Evolutionary conservation across 2,888 invertebrate species (phyloP), one percentile per base, ranked within the genome.

Genomic region (Cheilosia scutellata): DNA sequence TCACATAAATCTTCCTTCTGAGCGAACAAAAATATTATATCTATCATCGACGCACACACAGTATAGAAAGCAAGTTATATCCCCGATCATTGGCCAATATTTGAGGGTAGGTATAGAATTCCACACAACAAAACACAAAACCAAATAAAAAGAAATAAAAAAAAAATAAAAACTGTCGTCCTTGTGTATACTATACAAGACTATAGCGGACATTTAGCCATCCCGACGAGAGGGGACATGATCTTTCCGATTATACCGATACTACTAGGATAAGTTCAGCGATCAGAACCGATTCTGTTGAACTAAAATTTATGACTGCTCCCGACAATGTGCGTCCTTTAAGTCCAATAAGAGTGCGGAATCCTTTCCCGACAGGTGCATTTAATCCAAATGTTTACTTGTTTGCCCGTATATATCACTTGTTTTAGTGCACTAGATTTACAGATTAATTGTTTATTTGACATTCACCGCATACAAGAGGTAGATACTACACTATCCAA

Each of bases 381-480:
- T 66, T 13, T 75, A 80, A 33, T 60, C 72, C 78, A 66, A 55
- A 47, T 33, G 13, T 42, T 13, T 9, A 37, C 2, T 31, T 13
- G 0, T 31, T 5, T 27, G 4, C 11, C 9, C 20, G 29, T 33
- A 33, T n/a, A 6, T 68, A 9, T 51, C 44, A 51, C 51, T 31
- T 51, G 13, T 29, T 25, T 51, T 60, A 20, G 25, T 42, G 27
- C 47, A 37, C 51, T 71, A 60, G 51, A 37, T 74, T 37, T 40
- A 51, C 31, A 66, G 62, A 80, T 75, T 65, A 79, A 84, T 84
- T 80, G 80, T 84, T 84, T 76, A 71, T 84, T 79, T 84, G 80
- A 84, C 75, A 84, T 75, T 80, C 80, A 80, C 60, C 71, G 60
- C 51, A 71, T 63, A 51, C 20, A 60, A 47, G 13, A 7, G 33